Percentiles rank a stretch among this genome's conserved stretches.
These are phyloP conservation scores for Oophaga pumilio DNA, from an alignment of 2,113 vertebrate genomes.

Conservation along the genomic window DNA sequence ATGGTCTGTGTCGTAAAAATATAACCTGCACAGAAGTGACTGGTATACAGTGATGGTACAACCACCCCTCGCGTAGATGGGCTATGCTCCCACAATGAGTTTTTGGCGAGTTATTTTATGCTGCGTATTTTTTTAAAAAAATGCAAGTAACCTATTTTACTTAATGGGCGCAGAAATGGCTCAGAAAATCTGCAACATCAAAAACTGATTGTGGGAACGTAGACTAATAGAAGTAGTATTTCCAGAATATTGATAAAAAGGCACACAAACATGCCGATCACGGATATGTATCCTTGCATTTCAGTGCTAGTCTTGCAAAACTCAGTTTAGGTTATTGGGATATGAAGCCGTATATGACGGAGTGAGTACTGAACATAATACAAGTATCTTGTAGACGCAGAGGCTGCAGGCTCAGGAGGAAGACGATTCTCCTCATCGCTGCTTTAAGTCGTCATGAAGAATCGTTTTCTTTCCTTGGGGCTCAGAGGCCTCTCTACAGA, in stretches of 20 bases:
- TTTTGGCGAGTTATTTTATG: too few relatives aligned
- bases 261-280: background rate
- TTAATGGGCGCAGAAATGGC: too few relatives aligned
- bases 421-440: conserved; percentile 15
- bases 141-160: too few relatives aligned
- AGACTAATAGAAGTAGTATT: background rate
- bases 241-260: background rate
- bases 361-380: background rate
- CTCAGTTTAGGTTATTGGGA: background rate
- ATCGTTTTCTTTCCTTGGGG: conserved; percentile 33
- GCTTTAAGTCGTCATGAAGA: conserved; percentile 15
- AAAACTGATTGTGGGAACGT: too few relatives aligned
- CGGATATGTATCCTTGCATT: background rate
- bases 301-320: background rate
- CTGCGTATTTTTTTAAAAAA: too few relatives aligned
- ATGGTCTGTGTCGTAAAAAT: too few relatives aligned
- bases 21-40: too few relatives aligned
- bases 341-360: background rate
- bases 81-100: too few relatives aligned
- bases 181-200: too few relatives aligned
- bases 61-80: too few relatives aligned
- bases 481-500: conserved; percentile 41
- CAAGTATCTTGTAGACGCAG: background rate
- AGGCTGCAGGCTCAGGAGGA: background rate
- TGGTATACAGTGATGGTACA: too few relatives aligned